Conservation (phyloP, 53 echinoderm and acorn worm species). For the Temnopleurus reevesii region DNA sequence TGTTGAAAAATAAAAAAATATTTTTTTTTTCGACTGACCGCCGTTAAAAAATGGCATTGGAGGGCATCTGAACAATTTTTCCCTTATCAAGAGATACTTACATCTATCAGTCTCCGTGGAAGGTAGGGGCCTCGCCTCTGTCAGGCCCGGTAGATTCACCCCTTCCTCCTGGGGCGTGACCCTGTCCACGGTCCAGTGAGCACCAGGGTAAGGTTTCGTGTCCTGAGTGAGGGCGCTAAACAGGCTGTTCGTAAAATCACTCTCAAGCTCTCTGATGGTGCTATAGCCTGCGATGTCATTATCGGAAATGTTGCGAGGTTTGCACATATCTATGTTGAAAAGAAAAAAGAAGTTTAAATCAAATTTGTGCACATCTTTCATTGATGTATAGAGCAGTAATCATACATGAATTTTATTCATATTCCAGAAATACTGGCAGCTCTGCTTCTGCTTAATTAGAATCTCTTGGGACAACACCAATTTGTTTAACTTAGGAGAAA, state of each 20-base stretch:
- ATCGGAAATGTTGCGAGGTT: slow-evolving; percentile 64
- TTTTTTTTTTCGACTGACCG: too few relatives aligned
- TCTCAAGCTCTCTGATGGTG: slow-evolving; percentile 73
- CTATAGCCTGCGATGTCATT: slow-evolving; percentile 70
- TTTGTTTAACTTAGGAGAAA: too few relatives aligned
- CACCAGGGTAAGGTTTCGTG: slow-evolving; percentile 47
- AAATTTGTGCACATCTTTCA: too few relatives aligned
- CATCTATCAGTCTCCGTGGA: not conserved
- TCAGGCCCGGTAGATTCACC: slow-evolving; percentile 57
- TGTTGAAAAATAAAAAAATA: too few relatives aligned
- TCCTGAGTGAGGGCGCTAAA: slow-evolving; percentile 79
- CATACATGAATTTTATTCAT: too few relatives aligned
- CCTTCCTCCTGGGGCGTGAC: slow-evolving; percentile 81
- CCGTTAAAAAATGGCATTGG: too few relatives aligned
- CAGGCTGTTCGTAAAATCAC: slow-evolving; percentile 61
- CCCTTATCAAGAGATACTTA: not conserved
- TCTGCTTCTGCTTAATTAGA: too few relatives aligned
- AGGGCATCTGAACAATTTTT: too few relatives aligned
- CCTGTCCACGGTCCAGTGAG: slow-evolving; percentile 63
- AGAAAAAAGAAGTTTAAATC: not conserved
- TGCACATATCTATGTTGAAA: slow-evolving; percentile 71
- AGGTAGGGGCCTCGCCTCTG: not conserved
- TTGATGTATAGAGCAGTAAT: too few relatives aligned
- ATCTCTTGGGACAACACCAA: too few relatives aligned
- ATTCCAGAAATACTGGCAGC: too few relatives aligned